phyloP scores from a whole-genome alignment of 1,140 invertebrate genomes.

The Laodelphax striatellus region DNA sequence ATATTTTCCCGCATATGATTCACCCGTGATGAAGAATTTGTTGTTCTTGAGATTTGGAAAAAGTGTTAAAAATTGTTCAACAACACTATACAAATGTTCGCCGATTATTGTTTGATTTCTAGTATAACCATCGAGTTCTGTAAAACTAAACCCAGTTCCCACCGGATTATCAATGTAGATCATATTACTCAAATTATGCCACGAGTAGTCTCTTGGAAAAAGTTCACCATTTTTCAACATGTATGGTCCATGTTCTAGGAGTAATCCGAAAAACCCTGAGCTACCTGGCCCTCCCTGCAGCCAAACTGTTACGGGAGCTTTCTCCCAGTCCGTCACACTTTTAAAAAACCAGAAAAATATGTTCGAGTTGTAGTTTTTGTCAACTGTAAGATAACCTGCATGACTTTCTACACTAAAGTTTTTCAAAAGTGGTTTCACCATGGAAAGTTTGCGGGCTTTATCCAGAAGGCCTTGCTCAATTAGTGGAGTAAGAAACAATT shows the following conservation, averaged over 20 bases:
- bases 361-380: slow-evolving; percentile 44
- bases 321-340: slow-evolving; percentile 30
- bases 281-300: slow-evolving; percentile 64
- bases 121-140: slow-evolving; percentile 51
- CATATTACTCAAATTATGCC: slow-evolving; percentile 14
- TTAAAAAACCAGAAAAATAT: slow-evolving; percentile 73
- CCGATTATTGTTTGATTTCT: slow-evolving; percentile 44
- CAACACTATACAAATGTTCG: slow-evolving; percentile 7
- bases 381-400: slow-evolving; percentile 58
- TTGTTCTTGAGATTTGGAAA: slow-evolving; percentile 52
- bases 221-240: slow-evolving; percentile 1
- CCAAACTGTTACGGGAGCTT: slow-evolving; percentile 56
- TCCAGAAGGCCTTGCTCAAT: slow-evolving; percentile 11
- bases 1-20: slow-evolving; percentile 81
- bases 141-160: slow-evolving; percentile 48
- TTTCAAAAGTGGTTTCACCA: slow-evolving; percentile 9
- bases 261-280: slow-evolving; percentile 54
- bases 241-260: slow-evolving; percentile 43
- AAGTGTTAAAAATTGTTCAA: slow-evolving; percentile 52
- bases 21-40: slow-evolving; percentile 69
- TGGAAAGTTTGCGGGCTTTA: slow-evolving; percentile 8
- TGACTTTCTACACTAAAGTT: slow-evolving; percentile 28
- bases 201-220: slow-evolving; percentile 7
- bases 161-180: slow-evolving; percentile 68
- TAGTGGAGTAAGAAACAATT: slow-evolving; percentile 15